Base-by-base conservation (phyloP, 2,797 vertebrate species). In the Chaunax sp. region DNA sequence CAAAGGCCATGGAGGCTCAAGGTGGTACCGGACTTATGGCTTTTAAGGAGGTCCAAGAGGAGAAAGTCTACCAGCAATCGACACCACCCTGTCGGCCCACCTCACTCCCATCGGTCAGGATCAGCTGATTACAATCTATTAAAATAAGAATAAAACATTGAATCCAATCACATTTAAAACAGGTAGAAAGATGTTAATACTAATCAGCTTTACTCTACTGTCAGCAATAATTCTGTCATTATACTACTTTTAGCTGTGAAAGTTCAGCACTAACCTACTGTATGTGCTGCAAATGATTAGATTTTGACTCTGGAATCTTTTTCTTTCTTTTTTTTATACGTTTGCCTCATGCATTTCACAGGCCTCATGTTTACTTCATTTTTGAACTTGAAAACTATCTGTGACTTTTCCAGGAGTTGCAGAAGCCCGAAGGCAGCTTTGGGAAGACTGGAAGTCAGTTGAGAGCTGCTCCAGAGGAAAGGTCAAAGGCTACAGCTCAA, bases 21-120 rank as follows among this genome's bases (percentile, higher is more conserved):
- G 51, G 12, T 19, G 45, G n/a, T 53, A 26, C 64, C 23, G 61
- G 55, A 35, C 35, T n/a, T n/a, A n/a, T 37, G 0, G 25, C 45
- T 23, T 26, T 75, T 0, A 54, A 73, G 30, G 77, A 64, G 7
- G 13, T 41, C 43, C 54, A 49, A 11, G 61, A 22, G 14, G 66
- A 80, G 44, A 63, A 64, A 30, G 51, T 69, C 41, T 15, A 14
- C 1, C 60, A 80, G 54, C 52, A 35, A 28, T 73, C 77, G 1
- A 30, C 72, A 2, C 64, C 83, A 1, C 86, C 68, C 19, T 89
- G 62, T 33, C 78, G 85, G 10, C 91, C 88, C 38, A 91, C 84
- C 15, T 90, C 88, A 0, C 89, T 92, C n/a, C 90, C 90, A 26
- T 65, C 61, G 80, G 93, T 93, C 40, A 81, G 87, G 30, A 64